phyloP scores from a whole-genome alignment of 2,113 vertebrate species.

The Catharus minimus region DNA sequence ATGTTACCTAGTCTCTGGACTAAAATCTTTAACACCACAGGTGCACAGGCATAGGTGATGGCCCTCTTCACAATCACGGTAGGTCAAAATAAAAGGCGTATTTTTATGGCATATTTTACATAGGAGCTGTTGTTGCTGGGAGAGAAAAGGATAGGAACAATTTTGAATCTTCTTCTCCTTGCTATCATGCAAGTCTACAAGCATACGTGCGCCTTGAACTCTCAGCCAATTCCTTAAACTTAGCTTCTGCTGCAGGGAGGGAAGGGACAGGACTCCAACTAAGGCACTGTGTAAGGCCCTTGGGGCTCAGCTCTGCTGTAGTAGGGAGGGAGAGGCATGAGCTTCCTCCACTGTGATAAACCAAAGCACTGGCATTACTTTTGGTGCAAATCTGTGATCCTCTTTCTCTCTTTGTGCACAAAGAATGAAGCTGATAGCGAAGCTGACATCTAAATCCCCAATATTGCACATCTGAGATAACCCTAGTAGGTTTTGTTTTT shows the following conservation, averaged over 20 bases:
- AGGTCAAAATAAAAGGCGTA: neutral
- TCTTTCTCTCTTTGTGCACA: conserved; percentile 22
- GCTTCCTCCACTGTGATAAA: neutral
- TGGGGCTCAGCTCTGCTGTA: neutral
- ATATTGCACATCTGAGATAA: conserved; percentile 50
- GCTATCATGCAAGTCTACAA: neutral
- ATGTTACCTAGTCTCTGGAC: neutral
- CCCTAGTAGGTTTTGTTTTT: conserved; percentile 26
- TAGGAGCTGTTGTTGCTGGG: neutral
- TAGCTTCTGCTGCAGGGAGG: neutral
- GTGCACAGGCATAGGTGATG: neutral
- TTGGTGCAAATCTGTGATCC: conserved; percentile 44
- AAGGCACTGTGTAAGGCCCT: neutral
- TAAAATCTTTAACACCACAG: neutral
- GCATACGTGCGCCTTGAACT: neutral
- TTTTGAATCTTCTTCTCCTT: neutral
- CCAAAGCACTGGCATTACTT: neutral
- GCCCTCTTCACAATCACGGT: neutral
- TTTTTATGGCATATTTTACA: neutral
- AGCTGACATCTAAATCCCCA: conserved; percentile 52
- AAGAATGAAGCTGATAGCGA: conserved; percentile 18
- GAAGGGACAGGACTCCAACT: neutral
- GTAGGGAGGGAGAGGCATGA: neutral
- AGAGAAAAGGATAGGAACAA: neutral
- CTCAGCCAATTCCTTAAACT: neutral